Evolutionary conservation across 2,888 invertebrate genomes (phyloP).

Genomic region (Dicycla oo): DNA sequence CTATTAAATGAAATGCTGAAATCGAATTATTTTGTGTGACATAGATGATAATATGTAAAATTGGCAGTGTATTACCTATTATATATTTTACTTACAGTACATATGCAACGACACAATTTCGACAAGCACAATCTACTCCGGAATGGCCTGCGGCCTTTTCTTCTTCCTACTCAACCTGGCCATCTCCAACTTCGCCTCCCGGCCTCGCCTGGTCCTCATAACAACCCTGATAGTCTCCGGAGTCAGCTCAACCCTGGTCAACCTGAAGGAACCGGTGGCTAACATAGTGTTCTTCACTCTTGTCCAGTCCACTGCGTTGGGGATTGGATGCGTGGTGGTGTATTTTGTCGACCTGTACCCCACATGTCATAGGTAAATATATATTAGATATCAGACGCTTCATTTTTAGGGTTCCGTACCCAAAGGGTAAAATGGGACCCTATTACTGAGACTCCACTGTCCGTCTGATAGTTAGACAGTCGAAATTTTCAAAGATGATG

Average conservation of each 20-base stretch:
- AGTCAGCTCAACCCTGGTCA: slow-evolving; percentile 87
- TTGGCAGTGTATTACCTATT: too few relatives aligned
- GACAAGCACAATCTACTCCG: slow-evolving; percentile 89
- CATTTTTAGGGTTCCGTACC: too few relatives aligned
- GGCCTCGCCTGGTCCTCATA: slow-evolving; percentile 86
- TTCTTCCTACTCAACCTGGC: slow-evolving; percentile 89
- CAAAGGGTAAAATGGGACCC: too few relatives aligned
- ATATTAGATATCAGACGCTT: too few relatives aligned
- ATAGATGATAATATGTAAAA: too few relatives aligned
- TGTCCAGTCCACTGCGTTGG: slow-evolving; percentile 72
- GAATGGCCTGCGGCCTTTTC: slow-evolving; percentile 90
- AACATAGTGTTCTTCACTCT: slow-evolving; percentile 75
- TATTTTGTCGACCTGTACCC: slow-evolving; percentile 81
- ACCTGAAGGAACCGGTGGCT: slow-evolving; percentile 74
- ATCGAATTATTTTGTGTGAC: too few relatives aligned
- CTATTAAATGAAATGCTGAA: too few relatives aligned
- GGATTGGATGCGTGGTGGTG: slow-evolving; percentile 72
- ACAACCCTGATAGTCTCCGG: slow-evolving; percentile 84
- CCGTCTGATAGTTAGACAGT: too few relatives aligned
- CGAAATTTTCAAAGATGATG: too few relatives aligned
- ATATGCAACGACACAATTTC: slow-evolving; percentile 83
- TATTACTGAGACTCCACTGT: too few relatives aligned
- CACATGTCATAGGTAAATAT: slow-evolving; percentile 74
- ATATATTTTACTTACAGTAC: slow-evolving; percentile 63
- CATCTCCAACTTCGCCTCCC: slow-evolving; percentile 81